Percentiles rank a stretch among this genome's conserved stretches.
Conservation (phyloP, 2,888 invertebrate species). For the Eupelmus urozonus region DNA sequence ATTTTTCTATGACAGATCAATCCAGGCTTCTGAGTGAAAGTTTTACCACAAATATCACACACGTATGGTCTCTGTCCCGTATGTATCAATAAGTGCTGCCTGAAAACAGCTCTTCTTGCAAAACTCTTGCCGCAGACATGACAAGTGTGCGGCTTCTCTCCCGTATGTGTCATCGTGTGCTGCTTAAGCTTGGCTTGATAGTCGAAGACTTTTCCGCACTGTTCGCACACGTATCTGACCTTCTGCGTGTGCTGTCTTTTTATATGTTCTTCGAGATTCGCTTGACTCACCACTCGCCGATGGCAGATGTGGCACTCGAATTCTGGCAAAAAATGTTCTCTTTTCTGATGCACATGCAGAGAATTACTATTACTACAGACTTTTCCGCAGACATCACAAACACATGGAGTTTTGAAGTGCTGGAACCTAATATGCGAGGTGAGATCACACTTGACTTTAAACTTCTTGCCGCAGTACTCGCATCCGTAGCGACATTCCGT, state of each 20-base stretch:
- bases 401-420: constrained; percentile 72
- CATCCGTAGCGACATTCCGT: constrained; percentile 62
- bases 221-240: constrained; percentile 73
- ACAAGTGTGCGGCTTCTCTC: constrained; percentile 73
- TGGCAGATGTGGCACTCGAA: constrained; percentile 74
- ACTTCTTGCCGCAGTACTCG: constrained; percentile 66
- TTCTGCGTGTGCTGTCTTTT: constrained; percentile 73
- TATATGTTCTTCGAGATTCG: constrained; percentile 74
- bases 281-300: constrained; percentile 74
- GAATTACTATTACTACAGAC: constrained; percentile 74
- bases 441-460: constrained; percentile 75
- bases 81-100: constrained; percentile 75
- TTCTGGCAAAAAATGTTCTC: constrained; percentile 75
- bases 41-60: constrained; percentile 76
- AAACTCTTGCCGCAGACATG: constrained; percentile 73
- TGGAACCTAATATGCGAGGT: constrained; percentile 75
- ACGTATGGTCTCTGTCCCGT: constrained; percentile 74
- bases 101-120: constrained; percentile 72
- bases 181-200: constrained; percentile 74
- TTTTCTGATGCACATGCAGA: constrained; percentile 74
- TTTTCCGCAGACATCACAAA: constrained; percentile 74
- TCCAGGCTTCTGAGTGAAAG: constrained; percentile 75
- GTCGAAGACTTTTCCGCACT: constrained; percentile 74
- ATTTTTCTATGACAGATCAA: constrained; percentile 75
- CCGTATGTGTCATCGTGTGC: constrained; percentile 74